Percentiles rank a stretch among this genome's conserved stretches.
These are phyloP conservation scores for Leucophenga montana DNA, from an alignment of 2,888 invertebrate species.

Conservation along the genomic window DNA sequence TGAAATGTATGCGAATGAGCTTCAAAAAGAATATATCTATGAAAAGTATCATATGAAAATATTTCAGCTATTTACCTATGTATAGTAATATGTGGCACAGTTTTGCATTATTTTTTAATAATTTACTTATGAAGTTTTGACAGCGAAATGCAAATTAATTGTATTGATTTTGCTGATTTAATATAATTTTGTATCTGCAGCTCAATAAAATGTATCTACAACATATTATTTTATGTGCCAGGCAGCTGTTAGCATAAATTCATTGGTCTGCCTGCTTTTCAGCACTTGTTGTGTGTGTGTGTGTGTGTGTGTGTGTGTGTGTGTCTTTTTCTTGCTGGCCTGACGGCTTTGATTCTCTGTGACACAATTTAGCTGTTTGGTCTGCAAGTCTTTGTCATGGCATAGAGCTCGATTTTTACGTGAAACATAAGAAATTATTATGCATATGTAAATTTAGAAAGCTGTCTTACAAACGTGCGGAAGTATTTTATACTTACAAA, in stretches of 20 bases:
- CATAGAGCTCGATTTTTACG: background rate
- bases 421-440: slow-evolving; percentile 54
- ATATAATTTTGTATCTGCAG: slow-evolving; percentile 59
- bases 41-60: slow-evolving; percentile 48
- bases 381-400: background rate
- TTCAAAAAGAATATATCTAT: no score
- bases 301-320: no score
- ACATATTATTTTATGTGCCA: no score
- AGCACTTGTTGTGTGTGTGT: no score
- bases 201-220: no score
- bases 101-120: slow-evolving; percentile 53
- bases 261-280: no score
- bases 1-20: no score
- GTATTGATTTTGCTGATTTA: slow-evolving; percentile 37
- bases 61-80: slow-evolving; percentile 29
- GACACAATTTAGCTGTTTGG: slow-evolving; percentile 23
- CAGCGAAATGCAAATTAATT: slow-evolving; percentile 50
- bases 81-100: slow-evolving; percentile 8
- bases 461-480: slow-evolving; percentile 47
- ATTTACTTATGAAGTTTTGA: slow-evolving; percentile 20
- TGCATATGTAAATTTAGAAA: slow-evolving; percentile 69
- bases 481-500: slow-evolving; percentile 33
- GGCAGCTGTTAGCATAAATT: no score
- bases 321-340: no score
- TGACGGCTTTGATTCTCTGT: background rate